Base-by-base conservation (phyloP, 2,888 invertebrate genomes). In the Xestia xanthographa region DNA sequence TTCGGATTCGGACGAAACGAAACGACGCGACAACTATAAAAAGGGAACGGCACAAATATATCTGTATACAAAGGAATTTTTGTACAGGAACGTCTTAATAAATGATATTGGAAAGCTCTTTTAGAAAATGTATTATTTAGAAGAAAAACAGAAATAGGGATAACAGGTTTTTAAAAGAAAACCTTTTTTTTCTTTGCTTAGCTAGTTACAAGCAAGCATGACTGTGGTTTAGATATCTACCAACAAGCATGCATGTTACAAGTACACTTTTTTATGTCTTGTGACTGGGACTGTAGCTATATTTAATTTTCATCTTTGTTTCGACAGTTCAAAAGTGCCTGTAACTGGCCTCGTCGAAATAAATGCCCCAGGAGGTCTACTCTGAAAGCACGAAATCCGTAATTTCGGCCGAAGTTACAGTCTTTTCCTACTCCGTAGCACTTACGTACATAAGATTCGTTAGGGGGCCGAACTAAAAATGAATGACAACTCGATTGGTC, bases 81-180 rank as follows among this genome's bases (percentile, higher is more conserved):
- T 83, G 63, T 82, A 72, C 50, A 60, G n/a, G 83, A 86, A 84
- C 78, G 78, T 83, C 83, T 84, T 83, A 75, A 84, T 84, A 86
- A 78, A 83, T 69, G 78, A 67, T 84, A 86, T 86, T 83, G 83
- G 70, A 72, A 50, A 45, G 34, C 74, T 75, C 69, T 77, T 86
- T 76, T 69, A 72, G 73, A 68, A 85, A 76, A 66, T 58, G 67
- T 76, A 68, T 83, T 71, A 67, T 71, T 85, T 65, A 26, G 12
- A 67, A 26, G 26, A 41, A 68, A 3, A 63, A 68, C 12, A 43
- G 48, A 20, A 5, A 34, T 53, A 50, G 17, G 11, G 4, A 22
- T 43, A 50, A 43, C 3, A 26, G 34, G 17, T 5, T 34, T 58
- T 29, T 60, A 34, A 41, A 65, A 26, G 0, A n/a, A 11, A 17